Conservation (phyloP, 2,888 invertebrate species). For the Himalopsyche tibetana region DNA sequence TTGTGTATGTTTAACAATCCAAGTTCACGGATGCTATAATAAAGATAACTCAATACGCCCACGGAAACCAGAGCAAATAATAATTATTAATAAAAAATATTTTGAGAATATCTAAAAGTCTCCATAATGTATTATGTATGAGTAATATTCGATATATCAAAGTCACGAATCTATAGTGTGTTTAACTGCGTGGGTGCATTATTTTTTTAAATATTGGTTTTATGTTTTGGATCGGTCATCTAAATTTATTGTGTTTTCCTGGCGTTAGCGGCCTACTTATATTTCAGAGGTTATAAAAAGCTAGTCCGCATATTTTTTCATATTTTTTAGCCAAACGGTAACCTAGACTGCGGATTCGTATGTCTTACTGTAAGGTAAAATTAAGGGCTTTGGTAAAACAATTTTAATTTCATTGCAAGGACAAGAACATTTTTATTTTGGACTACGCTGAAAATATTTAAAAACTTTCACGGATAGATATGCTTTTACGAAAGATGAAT, state of each 20-base stretch:
- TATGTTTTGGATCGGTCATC: constrained; percentile 21
- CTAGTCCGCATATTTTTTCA: too few relatives aligned
- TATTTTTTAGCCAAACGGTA: too few relatives aligned
- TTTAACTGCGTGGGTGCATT: background rate
- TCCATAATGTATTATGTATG: background rate
- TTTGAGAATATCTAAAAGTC: background rate
- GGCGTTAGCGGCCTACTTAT: constrained; percentile 1
- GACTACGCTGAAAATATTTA: too few relatives aligned
- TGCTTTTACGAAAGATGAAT: too few relatives aligned
- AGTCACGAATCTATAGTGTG: background rate
- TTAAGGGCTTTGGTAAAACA: too few relatives aligned
- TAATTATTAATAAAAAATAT: constrained; percentile 12
- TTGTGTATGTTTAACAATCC: constrained; percentile 1
- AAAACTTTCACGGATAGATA: too few relatives aligned
- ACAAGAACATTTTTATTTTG: too few relatives aligned
- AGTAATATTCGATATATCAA: constrained; percentile 32
- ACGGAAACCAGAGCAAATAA: constrained; percentile 27
- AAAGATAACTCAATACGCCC: constrained; percentile 22
- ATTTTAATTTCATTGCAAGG: too few relatives aligned
- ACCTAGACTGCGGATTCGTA: too few relatives aligned
- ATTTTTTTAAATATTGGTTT: background rate
- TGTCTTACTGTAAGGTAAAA: too few relatives aligned
- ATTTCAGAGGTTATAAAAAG: background rate
- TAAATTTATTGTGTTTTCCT: constrained; percentile 34
- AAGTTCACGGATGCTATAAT: constrained; percentile 35